phyloP scores from a whole-genome alignment of 1,140 invertebrate species.

The Drosophila arizonae region DNA sequence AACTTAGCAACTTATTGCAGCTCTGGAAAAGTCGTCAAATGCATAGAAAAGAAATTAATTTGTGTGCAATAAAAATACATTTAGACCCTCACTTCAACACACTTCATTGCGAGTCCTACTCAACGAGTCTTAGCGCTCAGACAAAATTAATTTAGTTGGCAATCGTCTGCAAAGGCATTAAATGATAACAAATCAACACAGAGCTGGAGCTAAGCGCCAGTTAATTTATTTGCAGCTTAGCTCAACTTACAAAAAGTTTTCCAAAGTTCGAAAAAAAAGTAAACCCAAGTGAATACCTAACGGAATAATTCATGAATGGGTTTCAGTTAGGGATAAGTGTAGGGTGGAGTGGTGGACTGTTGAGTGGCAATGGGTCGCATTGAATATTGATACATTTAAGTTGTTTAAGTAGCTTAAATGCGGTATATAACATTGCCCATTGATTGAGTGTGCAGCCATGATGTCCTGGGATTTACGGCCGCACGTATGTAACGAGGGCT shows the following conservation, averaged over 20 bases:
- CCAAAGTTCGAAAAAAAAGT: not conserved
- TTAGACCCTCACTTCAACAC: no score
- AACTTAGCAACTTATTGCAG: no score
- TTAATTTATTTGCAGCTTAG: constrained; percentile 9
- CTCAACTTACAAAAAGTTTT: constrained; percentile 2
- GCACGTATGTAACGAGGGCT: constrained; percentile 21
- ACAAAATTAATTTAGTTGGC: not conserved
- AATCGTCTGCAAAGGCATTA: not conserved
- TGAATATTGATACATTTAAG: constrained; percentile 48
- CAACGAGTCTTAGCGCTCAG: constrained; percentile 1
- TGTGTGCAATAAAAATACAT: no score
- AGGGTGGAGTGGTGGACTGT: not conserved
- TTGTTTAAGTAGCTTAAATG: constrained; percentile 46
- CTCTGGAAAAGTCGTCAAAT: no score
- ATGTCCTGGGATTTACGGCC: constrained; percentile 34
- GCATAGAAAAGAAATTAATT: no score
- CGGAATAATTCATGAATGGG: constrained; percentile 17
- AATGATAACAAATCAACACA: not conserved
- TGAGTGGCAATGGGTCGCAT: constrained; percentile 1
- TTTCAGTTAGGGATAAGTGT: not conserved
- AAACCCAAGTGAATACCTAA: not conserved
- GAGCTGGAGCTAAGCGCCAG: not conserved
- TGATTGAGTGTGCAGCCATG: constrained; percentile 20
- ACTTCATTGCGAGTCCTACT: not conserved
- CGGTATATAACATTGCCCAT: constrained; percentile 18